Evolutionary conservation across 2,888 invertebrate genomes (phyloP).

Genomic region (Pyrochroa serraticornis): DNA sequence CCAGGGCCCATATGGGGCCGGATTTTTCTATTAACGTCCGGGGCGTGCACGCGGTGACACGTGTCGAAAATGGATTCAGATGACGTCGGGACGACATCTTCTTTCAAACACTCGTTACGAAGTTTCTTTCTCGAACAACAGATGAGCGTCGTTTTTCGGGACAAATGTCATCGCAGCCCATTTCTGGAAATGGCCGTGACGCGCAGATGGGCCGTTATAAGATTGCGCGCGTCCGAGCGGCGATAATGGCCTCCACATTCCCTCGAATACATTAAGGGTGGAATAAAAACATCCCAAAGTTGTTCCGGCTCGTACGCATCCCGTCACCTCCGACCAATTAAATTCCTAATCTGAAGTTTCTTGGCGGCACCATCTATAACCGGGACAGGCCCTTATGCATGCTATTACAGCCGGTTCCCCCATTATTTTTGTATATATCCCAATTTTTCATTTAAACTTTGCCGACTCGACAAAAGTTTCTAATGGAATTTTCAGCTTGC

Average conservation of each 20-base stretch:
- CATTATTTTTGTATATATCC: constrained; percentile 41
- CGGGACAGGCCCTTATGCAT: constrained; percentile 24
- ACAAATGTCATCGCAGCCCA: constrained; percentile 33
- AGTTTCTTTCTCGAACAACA: constrained; percentile 31
- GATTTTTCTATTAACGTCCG: constrained; percentile 9
- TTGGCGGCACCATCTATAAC: constrained; percentile 7
- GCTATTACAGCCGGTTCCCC: constrained; percentile 25
- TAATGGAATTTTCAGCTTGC: constrained; percentile 33
- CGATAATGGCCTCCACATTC: constrained; percentile 27
- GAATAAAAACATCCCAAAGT: constrained; percentile 9
- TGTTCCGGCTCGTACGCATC: neutral
- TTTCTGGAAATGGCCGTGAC: constrained; percentile 31
- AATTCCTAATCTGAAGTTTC: constrained; percentile 21
- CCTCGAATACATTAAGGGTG: constrained; percentile 30
- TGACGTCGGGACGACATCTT: constrained; percentile 33
- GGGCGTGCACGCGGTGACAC: constrained; percentile 23
- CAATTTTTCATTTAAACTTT: constrained; percentile 40
- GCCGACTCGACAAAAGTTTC: constrained; percentile 29
- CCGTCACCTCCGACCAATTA: constrained; percentile 17
- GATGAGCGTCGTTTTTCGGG: constrained; percentile 33
- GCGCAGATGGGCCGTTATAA: constrained; percentile 33
- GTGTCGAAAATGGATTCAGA: constrained; percentile 38
- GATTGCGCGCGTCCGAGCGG: constrained; percentile 28
- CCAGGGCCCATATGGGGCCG: too few species aligned
- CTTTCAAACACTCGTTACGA: constrained; percentile 38